Evolutionary conservation across 2,888 invertebrate genomes (phyloP).

Genomic region (Orchestes rusci): DNA sequence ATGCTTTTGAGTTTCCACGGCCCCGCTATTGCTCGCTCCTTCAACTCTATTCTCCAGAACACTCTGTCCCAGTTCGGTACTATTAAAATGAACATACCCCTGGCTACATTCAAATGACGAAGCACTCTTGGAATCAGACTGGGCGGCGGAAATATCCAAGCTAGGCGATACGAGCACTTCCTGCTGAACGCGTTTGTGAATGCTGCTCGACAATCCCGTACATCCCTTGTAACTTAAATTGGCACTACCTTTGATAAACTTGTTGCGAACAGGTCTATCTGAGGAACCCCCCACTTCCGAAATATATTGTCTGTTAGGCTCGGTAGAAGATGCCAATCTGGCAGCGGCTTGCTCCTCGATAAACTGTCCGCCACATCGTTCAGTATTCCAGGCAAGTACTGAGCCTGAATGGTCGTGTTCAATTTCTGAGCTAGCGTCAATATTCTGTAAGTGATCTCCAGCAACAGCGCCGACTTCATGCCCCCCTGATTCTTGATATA

Average conservation of each 20-base stretch:
- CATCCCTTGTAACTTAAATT: conserved; percentile 16
- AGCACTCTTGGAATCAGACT: no score
- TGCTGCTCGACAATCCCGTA: conserved; percentile 12
- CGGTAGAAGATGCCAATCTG: conserved; percentile 25
- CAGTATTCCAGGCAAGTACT: conserved; percentile 25
- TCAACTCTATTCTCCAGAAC: no score
- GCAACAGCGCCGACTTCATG: conserved; percentile 16
- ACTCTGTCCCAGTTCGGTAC: no score
- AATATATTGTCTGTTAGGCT: conserved; percentile 18
- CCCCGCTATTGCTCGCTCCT: conserved; percentile 8
- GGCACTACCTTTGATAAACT: conserved; percentile 12
- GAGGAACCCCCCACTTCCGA: conserved; percentile 23
- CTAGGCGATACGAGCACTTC: conserved; percentile 9
- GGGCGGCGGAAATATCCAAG: no score
- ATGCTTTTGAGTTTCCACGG: conserved; percentile 15
- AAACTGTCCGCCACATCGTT: conserved; percentile 28
- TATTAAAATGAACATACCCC: no score
- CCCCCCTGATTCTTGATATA: conserved; percentile 24
- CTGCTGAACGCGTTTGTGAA: conserved; percentile 30
- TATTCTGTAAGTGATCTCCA: conserved; percentile 10
- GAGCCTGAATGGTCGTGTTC: conserved; percentile 12
- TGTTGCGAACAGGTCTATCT: conserved; percentile 26
- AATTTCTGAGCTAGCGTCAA: conserved; percentile 12
- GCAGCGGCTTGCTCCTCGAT: conserved; percentile 18
- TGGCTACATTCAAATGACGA: no score